Evolutionary conservation across 2,888 invertebrate species (phyloP).

Genomic region (Octonoba sinensis): DNA sequence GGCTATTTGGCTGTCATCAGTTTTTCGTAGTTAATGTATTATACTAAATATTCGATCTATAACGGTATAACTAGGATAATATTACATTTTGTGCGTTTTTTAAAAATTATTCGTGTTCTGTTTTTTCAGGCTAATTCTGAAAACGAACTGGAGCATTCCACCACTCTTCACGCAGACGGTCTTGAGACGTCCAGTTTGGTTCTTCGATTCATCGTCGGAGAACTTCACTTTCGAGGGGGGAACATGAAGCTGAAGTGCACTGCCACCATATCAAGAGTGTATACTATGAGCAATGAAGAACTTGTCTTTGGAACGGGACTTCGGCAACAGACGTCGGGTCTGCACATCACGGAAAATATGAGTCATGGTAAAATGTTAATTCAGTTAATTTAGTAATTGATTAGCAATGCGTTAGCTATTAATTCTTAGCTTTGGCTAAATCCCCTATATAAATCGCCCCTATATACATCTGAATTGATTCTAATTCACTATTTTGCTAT

Average conservation of each 20-base stretch:
- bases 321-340: conserved; percentile 45
- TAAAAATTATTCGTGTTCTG: background rate
- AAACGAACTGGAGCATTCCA: conserved; percentile 60
- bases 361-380: conserved; percentile 57
- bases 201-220: conserved; percentile 61
- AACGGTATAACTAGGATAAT: no score
- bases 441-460: no score
- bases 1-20: no score
- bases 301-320: conserved; percentile 57
- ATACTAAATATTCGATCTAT: no score
- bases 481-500: no score
- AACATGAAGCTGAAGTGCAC: conserved; percentile 65
- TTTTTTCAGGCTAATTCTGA: conserved; percentile 54
- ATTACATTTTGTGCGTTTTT: no score
- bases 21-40: no score
- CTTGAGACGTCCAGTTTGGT: conserved; percentile 65
- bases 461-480: no score
- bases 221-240: conserved; percentile 62
- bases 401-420: no score
- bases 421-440: no score
- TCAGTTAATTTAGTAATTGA: background rate
- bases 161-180: conserved; percentile 65
- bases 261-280: conserved; percentile 61
- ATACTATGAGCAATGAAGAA: conserved; percentile 65
- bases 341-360: conserved; percentile 63